A percentile compares a stretch with the other conserved stretches of the same genome.
Evolutionary conservation across 2,888 invertebrate species (phyloP).

Genomic region (Coelogynopora nodosa): DNA sequence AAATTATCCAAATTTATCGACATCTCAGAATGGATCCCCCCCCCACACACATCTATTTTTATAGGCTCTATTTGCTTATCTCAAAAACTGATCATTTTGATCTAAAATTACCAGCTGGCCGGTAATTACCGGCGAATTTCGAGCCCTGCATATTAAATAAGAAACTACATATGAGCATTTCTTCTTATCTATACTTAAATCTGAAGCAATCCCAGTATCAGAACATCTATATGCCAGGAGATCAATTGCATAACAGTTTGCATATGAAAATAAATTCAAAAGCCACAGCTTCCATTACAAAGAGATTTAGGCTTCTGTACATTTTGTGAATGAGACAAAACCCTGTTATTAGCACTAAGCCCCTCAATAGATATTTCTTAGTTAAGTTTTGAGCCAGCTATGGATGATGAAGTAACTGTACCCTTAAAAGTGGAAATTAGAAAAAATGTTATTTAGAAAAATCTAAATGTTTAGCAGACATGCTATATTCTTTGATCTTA

Average conservation of each 20-base stretch:
- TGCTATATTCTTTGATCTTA: not conserved
- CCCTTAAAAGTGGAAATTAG: not conserved
- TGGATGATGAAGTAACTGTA: not conserved
- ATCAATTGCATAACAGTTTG: not conserved
- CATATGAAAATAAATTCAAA: not conserved
- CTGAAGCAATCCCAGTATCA: not conserved
- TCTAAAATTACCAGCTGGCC: too few relatives aligned
- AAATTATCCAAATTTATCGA: too few relatives aligned
- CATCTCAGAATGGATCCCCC: too few relatives aligned
- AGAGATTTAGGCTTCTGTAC: too few relatives aligned
- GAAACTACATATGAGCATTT: not conserved
- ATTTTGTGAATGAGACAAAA: too few relatives aligned
- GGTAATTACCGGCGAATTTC: too few relatives aligned
- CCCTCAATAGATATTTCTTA: not conserved
- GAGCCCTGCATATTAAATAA: too few relatives aligned
- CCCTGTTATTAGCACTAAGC: not conserved
- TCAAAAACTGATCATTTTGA: too few relatives aligned
- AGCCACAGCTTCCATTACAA: not conserved
- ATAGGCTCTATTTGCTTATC: too few relatives aligned
- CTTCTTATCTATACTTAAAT: not conserved
- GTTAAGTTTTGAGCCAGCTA: not conserved
- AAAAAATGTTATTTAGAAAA: not conserved
- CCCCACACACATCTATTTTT: too few relatives aligned
- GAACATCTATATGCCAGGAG: not conserved
- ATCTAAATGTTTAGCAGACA: not conserved